Percentiles rank a stretch among this genome's conserved stretches.
Evolutionary conservation across 1,140 invertebrate species (phyloP).

Genomic region (Meloidogyne hapla): DNA sequence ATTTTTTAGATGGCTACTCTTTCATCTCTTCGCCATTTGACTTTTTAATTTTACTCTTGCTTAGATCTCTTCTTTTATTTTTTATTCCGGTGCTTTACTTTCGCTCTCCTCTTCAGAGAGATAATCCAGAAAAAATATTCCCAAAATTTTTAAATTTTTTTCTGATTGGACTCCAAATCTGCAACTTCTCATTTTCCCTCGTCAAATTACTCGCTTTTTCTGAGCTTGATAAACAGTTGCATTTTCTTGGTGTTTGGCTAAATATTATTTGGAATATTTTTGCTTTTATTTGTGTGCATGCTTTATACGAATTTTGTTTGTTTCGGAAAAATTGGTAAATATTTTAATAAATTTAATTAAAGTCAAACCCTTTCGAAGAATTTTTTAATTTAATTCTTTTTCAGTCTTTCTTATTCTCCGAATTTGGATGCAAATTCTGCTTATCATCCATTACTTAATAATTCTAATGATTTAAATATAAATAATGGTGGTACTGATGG

Average conservation of each 20-base stretch:
- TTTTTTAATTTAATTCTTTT: not conserved
- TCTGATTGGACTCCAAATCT: constrained; percentile 21
- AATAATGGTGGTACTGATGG: constrained; percentile 1
- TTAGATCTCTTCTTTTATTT: constrained; percentile 11
- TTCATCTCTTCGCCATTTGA: constrained; percentile 4
- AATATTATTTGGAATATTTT: constrained; percentile 27
- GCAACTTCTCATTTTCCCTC: constrained; percentile 28
- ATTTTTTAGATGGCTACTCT: constrained; percentile 6
- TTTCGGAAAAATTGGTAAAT: not conserved
- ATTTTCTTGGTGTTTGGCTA: constrained; percentile 22
- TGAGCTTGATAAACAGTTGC: constrained; percentile 8
- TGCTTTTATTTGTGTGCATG: constrained; percentile 9
- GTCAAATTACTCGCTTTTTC: constrained; percentile 28
- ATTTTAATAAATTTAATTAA: not conserved
- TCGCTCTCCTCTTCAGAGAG: not conserved
- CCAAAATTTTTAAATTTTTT: not conserved
- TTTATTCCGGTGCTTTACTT: not conserved
- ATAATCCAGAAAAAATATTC: not conserved
- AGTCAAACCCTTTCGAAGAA: not conserved
- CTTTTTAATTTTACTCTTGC: not conserved
- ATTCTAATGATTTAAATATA: not conserved
- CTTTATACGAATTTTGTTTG: constrained; percentile 13
- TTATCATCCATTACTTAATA: not conserved
- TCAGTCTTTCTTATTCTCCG: not conserved
- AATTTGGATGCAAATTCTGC: not conserved